Evolutionary conservation across 2,888 invertebrate species (phyloP).

Genomic region (Flexamia atlantica): DNA sequence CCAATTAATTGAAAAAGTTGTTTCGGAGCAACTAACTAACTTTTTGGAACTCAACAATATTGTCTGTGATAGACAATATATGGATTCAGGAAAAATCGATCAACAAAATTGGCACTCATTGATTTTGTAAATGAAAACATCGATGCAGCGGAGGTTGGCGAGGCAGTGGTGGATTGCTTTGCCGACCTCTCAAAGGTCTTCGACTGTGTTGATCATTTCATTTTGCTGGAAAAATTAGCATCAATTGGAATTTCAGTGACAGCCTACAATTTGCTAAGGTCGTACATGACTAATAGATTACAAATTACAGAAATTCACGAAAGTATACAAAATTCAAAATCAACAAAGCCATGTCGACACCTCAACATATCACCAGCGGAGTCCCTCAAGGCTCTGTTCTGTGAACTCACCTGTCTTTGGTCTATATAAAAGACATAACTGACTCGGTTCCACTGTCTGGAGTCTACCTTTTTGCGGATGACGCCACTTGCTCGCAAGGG

Average conservation of each 20-base stretch:
- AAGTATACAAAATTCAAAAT: not conserved
- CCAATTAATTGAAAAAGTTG: conserved; percentile 14
- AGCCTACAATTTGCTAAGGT: not conserved
- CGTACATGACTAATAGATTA: not conserved
- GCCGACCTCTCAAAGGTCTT: not conserved
- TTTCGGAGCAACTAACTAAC: conserved; percentile 5
- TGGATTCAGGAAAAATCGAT: not conserved
- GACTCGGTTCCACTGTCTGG: not conserved
- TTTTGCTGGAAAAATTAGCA: conserved; percentile 5
- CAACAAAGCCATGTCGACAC: not conserved
- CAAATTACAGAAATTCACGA: conserved; percentile 21
- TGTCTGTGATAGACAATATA: conserved; percentile 6
- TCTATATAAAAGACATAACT: conserved; percentile 10
- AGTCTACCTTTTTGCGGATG: conserved; percentile 22
- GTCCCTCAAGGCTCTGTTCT: conserved; percentile 40
- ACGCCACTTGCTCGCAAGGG: conserved; percentile 4
- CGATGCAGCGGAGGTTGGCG: not conserved
- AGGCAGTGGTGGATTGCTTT: not conserved
- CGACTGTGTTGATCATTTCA: not conserved
- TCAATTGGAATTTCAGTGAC: not conserved
- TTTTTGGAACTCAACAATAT: not conserved
- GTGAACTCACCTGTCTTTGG: not conserved
- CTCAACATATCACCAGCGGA: not conserved
- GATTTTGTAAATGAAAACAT: not conserved
- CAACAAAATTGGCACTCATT: not conserved